Percentiles rank a stretch among this genome's conserved stretches.
Evolutionary conservation across 1,140 invertebrate species (phyloP).

Genomic region (Drosophila bipectinata): DNA sequence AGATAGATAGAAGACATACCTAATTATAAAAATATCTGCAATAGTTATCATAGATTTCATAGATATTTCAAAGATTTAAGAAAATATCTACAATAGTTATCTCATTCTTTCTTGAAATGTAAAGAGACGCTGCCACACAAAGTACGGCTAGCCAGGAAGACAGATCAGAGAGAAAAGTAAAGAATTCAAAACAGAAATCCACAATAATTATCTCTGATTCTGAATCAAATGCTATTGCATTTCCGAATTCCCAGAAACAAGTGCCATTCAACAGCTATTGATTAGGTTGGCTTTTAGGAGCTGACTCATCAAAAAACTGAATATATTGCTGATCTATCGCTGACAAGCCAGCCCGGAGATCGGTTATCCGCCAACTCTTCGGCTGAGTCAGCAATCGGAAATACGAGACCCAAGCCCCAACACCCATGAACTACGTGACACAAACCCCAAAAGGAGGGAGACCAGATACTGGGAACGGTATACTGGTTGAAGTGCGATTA

Average conservation of each 20-base stretch:
- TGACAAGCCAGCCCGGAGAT: not conserved
- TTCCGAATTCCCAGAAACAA: constrained; percentile 24
- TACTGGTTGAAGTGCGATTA: constrained; percentile 21
- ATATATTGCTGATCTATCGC: constrained; percentile 14
- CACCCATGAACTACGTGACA: constrained; percentile 48
- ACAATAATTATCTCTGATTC: not conserved
- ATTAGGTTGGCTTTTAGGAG: constrained; percentile 12
- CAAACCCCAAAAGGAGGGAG: constrained; percentile 15
- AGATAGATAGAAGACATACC: too few species aligned
- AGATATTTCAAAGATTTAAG: too few species aligned
- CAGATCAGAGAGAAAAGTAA: too few species aligned
- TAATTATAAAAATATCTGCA: too few species aligned
- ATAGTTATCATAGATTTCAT: too few species aligned
- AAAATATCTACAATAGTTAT: too few species aligned
- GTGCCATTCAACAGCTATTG: constrained; percentile 13
- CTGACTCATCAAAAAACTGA: constrained; percentile 17
- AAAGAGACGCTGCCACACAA: too few species aligned
- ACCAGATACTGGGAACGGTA: constrained; percentile 1
- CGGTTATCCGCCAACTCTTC: constrained; percentile 6
- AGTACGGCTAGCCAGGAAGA: too few species aligned
- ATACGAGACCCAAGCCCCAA: constrained; percentile 46
- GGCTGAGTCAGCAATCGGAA: constrained; percentile 64
- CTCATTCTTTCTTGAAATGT: too few species aligned
- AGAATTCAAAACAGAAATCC: too few species aligned
- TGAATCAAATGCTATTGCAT: not conserved